phyloP scores from a whole-genome alignment of 2,797 vertebrate genomes.

The Sitta carolinensis region DNA sequence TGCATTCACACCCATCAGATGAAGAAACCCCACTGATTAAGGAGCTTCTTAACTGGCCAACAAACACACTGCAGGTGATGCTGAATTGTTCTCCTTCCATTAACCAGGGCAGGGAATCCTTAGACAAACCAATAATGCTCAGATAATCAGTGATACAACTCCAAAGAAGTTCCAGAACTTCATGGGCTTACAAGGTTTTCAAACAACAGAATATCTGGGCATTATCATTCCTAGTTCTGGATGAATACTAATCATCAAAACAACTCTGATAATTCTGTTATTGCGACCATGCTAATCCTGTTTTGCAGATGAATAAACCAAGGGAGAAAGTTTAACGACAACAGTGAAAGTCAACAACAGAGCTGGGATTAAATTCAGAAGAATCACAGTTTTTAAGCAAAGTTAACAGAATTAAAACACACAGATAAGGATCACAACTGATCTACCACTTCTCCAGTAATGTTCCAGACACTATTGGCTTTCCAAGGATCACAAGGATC shows the following conservation, averaged over 20 bases:
- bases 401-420: neutral
- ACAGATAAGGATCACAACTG: neutral
- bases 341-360: neutral
- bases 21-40: neutral
- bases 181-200: neutral
- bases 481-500: neutral
- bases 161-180: constrained; percentile 1
- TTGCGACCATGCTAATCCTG: neutral
- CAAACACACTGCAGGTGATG: neutral
- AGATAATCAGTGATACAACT: neutral
- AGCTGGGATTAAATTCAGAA: neutral
- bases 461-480: neutral
- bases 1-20: neutral
- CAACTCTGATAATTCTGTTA: neutral
- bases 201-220: neutral
- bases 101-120: neutral
- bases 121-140: neutral
- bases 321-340: neutral
- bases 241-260: neutral
- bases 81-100: neutral
- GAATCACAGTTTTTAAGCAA: neutral
- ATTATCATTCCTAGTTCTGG: constrained; percentile 21
- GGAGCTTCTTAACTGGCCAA: neutral
- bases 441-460: neutral
- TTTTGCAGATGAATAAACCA: constrained; percentile 1